A percentile compares a stretch with the other conserved stretches of the same genome.
phyloP scores from a whole-genome alignment of 2,113 vertebrate species.

The Tiliqua scincoides region DNA sequence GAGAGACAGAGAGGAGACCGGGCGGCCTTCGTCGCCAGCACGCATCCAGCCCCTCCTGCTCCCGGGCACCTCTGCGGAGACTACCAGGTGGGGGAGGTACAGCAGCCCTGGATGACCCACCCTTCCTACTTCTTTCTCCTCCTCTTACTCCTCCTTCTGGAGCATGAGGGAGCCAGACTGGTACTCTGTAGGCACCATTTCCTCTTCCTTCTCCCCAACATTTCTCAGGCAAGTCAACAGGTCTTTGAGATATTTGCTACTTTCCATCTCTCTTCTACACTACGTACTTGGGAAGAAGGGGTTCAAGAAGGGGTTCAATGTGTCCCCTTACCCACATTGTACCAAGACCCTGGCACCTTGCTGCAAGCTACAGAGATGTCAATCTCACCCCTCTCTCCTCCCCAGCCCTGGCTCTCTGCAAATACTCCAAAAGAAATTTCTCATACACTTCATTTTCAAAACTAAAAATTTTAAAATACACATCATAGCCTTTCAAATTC shows the following conservation, averaged over 20 bases:
- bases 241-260: background rate
- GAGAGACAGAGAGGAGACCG: background rate
- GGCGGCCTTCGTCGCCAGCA: background rate
- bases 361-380: background rate
- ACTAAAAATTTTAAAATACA: no score
- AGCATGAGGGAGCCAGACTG: background rate
- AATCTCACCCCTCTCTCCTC: background rate
- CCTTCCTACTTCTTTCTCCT: background rate
- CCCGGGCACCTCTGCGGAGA: background rate
- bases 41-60: background rate
- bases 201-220: accelerated
- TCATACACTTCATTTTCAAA: no score
- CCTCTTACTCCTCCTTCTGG: background rate
- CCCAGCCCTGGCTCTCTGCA: no score
- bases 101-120: background rate
- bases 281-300: background rate
- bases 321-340: background rate
- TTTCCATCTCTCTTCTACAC: background rate
- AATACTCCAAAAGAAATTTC: no score
- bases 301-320: background rate
- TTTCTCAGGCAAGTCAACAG: background rate
- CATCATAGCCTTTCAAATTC: no score
- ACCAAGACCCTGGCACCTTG: background rate
- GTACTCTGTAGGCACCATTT: background rate
- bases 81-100: background rate